These are phyloP conservation scores for Helostoma temminkii DNA, from an alignment of 2,797 vertebrate genomes.

Conservation along the genomic window DNA sequence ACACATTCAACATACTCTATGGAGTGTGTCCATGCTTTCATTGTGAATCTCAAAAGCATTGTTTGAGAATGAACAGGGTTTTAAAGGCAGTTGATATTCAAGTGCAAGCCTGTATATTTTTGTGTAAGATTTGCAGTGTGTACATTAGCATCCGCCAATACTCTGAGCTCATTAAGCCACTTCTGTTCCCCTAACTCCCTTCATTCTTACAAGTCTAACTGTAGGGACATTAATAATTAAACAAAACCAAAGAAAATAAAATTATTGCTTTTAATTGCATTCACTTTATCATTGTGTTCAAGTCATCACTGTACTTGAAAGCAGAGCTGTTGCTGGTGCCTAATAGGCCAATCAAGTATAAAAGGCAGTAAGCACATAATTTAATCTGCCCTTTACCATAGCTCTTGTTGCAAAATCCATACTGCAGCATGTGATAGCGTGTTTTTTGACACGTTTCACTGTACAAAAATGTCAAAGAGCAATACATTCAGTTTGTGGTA, in stretches of 20 bases:
- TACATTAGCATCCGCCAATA: slow-evolving; percentile 15
- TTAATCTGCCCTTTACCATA: slow-evolving; percentile 9
- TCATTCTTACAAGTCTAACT: slow-evolving; percentile 18
- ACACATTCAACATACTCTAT: slow-evolving; percentile 64
- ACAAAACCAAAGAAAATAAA: slow-evolving; percentile 24
- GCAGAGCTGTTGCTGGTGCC: slow-evolving; percentile 2
- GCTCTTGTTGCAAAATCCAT: slow-evolving; percentile 2
- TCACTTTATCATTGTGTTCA: slow-evolving; percentile 12
- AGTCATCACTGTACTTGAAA: slow-evolving; percentile 20
- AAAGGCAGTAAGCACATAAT: slow-evolving; percentile 17
- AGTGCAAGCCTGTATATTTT: slow-evolving; percentile 29
- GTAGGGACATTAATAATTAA: slow-evolving; percentile 25
- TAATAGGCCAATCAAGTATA: slow-evolving; percentile 10
- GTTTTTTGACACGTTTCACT: slow-evolving; percentile 9
- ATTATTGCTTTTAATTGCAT: slow-evolving; percentile 34
- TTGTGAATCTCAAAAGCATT: slow-evolving; percentile 62
- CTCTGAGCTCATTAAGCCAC: slow-evolving; percentile 31
- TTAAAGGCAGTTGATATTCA: slow-evolving; percentile 46
- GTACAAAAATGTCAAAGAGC: slow-evolving; percentile 1
- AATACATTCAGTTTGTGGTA: slow-evolving; percentile 1
- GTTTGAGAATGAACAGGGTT: slow-evolving; percentile 33
- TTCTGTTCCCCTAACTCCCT: slow-evolving; percentile 17
- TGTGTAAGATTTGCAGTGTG: slow-evolving; percentile 21
- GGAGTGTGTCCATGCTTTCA: slow-evolving; percentile 59
- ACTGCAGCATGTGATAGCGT: not conserved